phyloP scores from a whole-genome alignment of 2,113 vertebrate genomes.

The Bufo bufo region DNA sequence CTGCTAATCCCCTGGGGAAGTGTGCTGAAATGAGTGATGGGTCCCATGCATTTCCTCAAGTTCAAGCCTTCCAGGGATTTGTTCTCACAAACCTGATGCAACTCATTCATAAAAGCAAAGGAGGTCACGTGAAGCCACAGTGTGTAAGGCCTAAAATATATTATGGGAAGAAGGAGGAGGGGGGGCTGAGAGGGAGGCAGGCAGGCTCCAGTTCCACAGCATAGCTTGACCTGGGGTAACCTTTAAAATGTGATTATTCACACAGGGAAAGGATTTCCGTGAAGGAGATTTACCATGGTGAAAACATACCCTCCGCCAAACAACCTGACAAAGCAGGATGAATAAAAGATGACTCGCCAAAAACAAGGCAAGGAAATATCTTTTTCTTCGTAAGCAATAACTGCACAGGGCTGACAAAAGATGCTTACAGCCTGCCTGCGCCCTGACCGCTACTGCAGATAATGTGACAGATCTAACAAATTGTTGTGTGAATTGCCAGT shows the following conservation, averaged over 20 bases:
- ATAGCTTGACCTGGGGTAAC: rapidly evolving
- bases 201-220: background rate
- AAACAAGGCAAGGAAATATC: slow-evolving; percentile 36
- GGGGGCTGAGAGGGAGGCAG: background rate
- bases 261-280: slow-evolving; percentile 38
- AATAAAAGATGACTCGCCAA: slow-evolving; percentile 56
- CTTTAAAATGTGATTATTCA: slow-evolving; percentile 55
- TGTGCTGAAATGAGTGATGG: slow-evolving; percentile 37
- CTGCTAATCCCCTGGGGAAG: slow-evolving; percentile 58
- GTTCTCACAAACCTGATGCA: slow-evolving; percentile 59
- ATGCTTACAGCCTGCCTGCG: slow-evolving; percentile 26
- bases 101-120: slow-evolving; percentile 54
- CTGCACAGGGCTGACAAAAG: slow-evolving; percentile 33
- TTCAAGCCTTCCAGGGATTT: slow-evolving; percentile 67
- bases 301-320: slow-evolving; percentile 36
- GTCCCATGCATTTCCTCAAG: slow-evolving; percentile 59
- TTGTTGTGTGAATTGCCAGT: slow-evolving; percentile 30
- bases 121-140: background rate
- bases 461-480: slow-evolving; percentile 25
- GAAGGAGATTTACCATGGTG: slow-evolving; percentile 28
- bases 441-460: background rate
- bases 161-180: background rate
- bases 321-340: slow-evolving; percentile 46
- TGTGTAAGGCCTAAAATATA: background rate
- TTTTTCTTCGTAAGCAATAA: slow-evolving; percentile 29